Base-by-base conservation (phyloP, 1,140 invertebrate genomes). In the Medauroidea extradentata region DNA sequence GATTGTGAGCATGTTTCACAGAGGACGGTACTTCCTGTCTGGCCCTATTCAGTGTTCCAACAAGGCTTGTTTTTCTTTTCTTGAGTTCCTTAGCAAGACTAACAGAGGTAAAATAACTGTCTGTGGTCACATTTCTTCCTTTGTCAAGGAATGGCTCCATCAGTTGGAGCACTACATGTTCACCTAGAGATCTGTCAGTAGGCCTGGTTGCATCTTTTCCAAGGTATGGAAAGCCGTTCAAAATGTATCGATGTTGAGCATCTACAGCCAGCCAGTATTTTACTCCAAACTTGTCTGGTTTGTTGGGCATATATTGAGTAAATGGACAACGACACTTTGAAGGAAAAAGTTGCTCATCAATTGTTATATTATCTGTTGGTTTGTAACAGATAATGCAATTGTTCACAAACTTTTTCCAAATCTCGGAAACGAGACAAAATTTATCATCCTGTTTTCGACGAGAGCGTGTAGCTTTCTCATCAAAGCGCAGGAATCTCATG, bases 231-330 rank as follows among this genome's bases (percentile, higher is more conserved):
- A 73, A 72, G 13, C 61, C 67, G 65, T 71, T 72, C 49, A 73
- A 38, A 18, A 75, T 29, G 61, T 74, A 76, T 59, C 73, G 73
- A 24, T 21, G 63, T 13, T 62, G 44, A 3, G 68, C 61, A 64
- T 72, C 67, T 27, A 61, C 62, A 23, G 69, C 68, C 38, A 75
- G 56, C 69, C 72, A 75, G 66, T 73, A 73, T 61, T 73, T 71
- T 57, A 50, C 70, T 68, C 67, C 69, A 65, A 72, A 75, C 63
- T 75, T 73, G 63, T 75, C 59, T 5, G 70, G 69, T 64, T 75
- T 75, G 42, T 69, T 67, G 42, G 62, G 60, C 63, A 73, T 74
- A 58, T 69, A 74, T 64, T 75, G 71, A 1, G 60, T 70, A 65
- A 72, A 75, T 46, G 41, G 57, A 62, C 68, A 75, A 54, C 67